phyloP scores from a whole-genome alignment of 2,888 invertebrate genomes.

The Rhimphoctona megacephalus region DNA sequence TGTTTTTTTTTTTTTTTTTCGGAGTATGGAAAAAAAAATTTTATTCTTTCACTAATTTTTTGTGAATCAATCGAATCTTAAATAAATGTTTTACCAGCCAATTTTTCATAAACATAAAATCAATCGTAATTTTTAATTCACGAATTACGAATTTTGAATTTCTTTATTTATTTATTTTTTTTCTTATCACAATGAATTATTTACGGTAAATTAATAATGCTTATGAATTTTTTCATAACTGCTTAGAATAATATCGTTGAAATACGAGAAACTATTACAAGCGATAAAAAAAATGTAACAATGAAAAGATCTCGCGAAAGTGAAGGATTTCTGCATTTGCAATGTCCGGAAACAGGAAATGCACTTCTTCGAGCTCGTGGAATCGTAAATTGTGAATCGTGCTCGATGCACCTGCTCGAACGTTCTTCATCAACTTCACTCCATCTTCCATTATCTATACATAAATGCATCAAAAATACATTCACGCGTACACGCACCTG shows the following conservation, averaged over 20 bases:
- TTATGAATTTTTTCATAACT: not conserved
- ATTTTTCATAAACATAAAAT: no score
- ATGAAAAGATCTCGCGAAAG: not conserved
- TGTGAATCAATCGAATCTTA: no score
- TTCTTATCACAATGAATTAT: no score
- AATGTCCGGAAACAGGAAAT: conserved; percentile 52
- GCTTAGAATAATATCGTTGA: not conserved
- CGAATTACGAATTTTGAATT: not conserved
- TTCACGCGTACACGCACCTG: conserved; percentile 50
- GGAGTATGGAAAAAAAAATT: not conserved
- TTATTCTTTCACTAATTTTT: not conserved
- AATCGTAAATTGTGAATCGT: conserved; percentile 32
- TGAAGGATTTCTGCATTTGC: conserved; percentile 31
- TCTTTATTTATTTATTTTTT: no score
- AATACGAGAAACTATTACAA: not conserved
- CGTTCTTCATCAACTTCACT: conserved; percentile 34
- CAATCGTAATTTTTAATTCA: no score
- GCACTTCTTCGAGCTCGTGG: conserved; percentile 8
- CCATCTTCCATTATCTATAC: conserved; percentile 19
- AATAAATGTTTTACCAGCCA: no score
- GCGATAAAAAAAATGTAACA: not conserved
- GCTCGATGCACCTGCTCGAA: conserved; percentile 52
- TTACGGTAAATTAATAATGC: no score
- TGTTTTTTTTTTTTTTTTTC: not conserved
- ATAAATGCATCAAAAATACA: conserved; percentile 26